Percentiles rank a stretch among this genome's conserved stretches.
phyloP scores from a whole-genome alignment of 2,113 vertebrate species.

The Shinisaurus crocodilurus region DNA sequence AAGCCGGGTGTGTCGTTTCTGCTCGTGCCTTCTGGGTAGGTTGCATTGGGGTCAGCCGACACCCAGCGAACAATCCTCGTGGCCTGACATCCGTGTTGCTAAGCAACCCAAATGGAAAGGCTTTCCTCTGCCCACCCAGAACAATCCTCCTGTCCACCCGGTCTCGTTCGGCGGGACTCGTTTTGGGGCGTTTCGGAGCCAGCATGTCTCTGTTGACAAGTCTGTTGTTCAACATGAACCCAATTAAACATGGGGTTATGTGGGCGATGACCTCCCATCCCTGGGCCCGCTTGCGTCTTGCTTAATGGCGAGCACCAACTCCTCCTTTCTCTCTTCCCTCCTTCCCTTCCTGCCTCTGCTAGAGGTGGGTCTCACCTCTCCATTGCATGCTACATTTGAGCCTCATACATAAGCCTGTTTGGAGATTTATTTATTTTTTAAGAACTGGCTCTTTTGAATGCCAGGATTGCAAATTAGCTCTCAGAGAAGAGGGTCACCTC shows the following conservation, averaged over 20 bases:
- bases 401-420: neutral
- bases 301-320: neutral
- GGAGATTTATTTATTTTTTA: slow-evolving; percentile 5
- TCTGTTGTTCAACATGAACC: neutral
- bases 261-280: neutral
- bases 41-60: slow-evolving; percentile 34
- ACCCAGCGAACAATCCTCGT: slow-evolving; percentile 8
- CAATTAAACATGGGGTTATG: slow-evolving; percentile 34
- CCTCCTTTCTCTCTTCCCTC: neutral
- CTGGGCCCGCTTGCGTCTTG: neutral
- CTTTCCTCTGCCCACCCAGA: slow-evolving; percentile 1
- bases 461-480: slow-evolving; percentile 47
- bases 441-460: slow-evolving; percentile 32
- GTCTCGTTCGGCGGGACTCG: neutral
- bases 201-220: neutral
- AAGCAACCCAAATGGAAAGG: slow-evolving; percentile 17
- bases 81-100: slow-evolving; percentile 12
- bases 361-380: neutral
- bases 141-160: slow-evolving; percentile 9
- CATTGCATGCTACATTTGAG: neutral
- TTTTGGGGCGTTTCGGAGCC: neutral
- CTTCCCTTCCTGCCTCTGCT: neutral
- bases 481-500: neutral
- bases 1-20: neutral
- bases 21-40: neutral